Evolutionary conservation across 2,797 vertebrate genomes (phyloP), one percentile per base, ranked within the genome.

Genomic region (Poecilia wingei): DNA sequence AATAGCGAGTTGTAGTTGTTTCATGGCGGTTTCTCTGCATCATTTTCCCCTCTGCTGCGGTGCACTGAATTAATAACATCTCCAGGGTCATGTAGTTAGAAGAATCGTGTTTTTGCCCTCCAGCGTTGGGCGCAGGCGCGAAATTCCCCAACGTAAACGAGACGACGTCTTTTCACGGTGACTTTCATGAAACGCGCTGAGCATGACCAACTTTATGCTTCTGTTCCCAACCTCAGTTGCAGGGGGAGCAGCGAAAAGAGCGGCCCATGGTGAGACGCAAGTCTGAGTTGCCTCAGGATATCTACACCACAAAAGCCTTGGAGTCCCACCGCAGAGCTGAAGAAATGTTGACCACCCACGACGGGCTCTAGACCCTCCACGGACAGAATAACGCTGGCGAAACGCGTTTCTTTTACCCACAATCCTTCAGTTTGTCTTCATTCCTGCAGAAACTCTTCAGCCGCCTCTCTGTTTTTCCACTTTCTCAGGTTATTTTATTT

Each of bases 241-340:
- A 95, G 91, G 97, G 95, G 89, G 98, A 98, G 77, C 96, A 95
- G 94, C 96, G 97, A 94, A 98, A 97, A 95, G 98, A 98, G 91
- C 96, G 97, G 91, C 94, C 97, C 61, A 95, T 98, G 88, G 95
- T 96, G 92, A 97, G 97, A 91, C 97, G 97, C 92, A 99, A 98
- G 95, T 98, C 98, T 78, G 98, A 99, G 96, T 95, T 98, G 96
- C 98, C 98, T 97, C 98, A 98, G 97, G 98, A 99, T 96, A 98
- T 97, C 93, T 98, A 97, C 96, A 97, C 98, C 97, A 96, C 97
- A 95, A 98, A 97, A 97, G 97, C 98, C 98, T 98, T 98, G 98
- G 98, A 99, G 95, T 96, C 97, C 92, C 98, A 97, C 94, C 96
- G 97, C 95, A 96, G 97, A 95, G 96, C 97, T 90, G 97, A 98